Conservation (phyloP, 2,113 vertebrate species). For the Prionailurus viverrinus region DNA sequence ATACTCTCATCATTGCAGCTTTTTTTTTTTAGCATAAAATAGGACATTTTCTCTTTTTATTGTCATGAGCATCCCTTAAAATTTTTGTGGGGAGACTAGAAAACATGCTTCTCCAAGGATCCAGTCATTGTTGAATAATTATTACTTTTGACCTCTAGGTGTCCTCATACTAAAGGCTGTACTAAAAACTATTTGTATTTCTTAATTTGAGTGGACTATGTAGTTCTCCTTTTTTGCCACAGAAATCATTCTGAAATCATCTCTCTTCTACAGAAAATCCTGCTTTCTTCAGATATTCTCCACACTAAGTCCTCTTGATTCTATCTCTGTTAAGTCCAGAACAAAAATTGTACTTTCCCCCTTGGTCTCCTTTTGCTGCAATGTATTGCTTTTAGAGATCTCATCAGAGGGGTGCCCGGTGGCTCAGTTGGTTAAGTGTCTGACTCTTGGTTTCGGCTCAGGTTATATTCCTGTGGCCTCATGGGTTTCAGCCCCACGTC, state of each 20-base stretch:
- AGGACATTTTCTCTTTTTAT: neutral
- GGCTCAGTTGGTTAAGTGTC: too few relatives aligned
- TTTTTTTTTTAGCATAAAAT: neutral
- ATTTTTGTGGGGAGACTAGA: neutral
- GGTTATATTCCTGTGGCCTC: too few relatives aligned
- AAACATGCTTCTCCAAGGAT: neutral
- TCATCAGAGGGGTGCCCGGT: neutral
- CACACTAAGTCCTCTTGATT: neutral
- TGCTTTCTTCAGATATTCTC: neutral
- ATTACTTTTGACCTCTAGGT: conserved; percentile 39
- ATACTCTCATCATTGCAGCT: neutral
- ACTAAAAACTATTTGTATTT: neutral
- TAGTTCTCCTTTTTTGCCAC: neutral
- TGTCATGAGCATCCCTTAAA: neutral
- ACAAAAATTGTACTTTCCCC: neutral
- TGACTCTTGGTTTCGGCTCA: too few relatives aligned
- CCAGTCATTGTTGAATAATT: neutral
- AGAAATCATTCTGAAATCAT: conserved; percentile 22
- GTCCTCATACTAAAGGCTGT: conserved; percentile 18
- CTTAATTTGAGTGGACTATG: neutral
- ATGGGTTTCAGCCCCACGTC: too few relatives aligned
- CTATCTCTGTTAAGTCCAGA: neutral
- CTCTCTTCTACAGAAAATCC: neutral
- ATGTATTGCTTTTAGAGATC: conserved; percentile 37
- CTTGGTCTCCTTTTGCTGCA: neutral